Conservation (phyloP, 2,113 vertebrate genomes). For the Hippocampus comes region DNA sequence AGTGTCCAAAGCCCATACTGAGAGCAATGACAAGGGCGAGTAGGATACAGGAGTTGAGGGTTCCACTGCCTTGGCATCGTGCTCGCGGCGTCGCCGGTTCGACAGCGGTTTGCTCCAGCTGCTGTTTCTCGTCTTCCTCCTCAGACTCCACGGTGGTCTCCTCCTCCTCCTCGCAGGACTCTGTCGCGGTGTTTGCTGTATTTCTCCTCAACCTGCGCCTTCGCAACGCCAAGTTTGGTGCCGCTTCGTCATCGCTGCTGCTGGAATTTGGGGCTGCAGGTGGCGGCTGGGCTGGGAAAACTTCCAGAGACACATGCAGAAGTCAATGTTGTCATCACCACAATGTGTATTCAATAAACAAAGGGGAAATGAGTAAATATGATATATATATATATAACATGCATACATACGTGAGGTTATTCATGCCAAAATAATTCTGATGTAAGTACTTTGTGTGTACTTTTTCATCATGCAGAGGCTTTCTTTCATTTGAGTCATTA, state of each 20-base stretch:
- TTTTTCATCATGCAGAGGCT: not conserved
- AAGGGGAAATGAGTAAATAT: not conserved
- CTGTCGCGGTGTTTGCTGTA: constrained; percentile 52
- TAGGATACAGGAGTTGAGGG: constrained; percentile 82
- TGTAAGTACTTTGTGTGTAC: not conserved
- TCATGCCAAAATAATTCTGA: constrained; percentile 4
- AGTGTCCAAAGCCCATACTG: constrained; percentile 90
- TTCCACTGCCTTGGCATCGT: constrained; percentile 57
- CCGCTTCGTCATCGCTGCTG: constrained; percentile 77
- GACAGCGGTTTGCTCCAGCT: constrained; percentile 39
- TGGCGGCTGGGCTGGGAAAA: constrained; percentile 51
- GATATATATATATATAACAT: not conserved
- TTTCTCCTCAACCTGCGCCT: constrained; percentile 81
- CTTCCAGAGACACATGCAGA: constrained; percentile 37
- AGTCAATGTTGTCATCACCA: not conserved
- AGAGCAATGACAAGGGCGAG: constrained; percentile 83
- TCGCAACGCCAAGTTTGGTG: constrained; percentile 61
- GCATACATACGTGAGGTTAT: constrained; percentile 8
- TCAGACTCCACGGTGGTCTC: constrained; percentile 49
- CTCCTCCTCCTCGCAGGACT: constrained; percentile 58
- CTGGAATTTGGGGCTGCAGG: constrained; percentile 68
- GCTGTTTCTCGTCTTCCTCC: constrained; percentile 53
- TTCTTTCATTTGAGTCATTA: not conserved
- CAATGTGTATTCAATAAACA: not conserved
- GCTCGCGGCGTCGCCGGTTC: not conserved